These are phyloP conservation scores for Hypena proboscidalis DNA, from an alignment of 2,888 invertebrate species.

Conservation along the genomic window DNA sequence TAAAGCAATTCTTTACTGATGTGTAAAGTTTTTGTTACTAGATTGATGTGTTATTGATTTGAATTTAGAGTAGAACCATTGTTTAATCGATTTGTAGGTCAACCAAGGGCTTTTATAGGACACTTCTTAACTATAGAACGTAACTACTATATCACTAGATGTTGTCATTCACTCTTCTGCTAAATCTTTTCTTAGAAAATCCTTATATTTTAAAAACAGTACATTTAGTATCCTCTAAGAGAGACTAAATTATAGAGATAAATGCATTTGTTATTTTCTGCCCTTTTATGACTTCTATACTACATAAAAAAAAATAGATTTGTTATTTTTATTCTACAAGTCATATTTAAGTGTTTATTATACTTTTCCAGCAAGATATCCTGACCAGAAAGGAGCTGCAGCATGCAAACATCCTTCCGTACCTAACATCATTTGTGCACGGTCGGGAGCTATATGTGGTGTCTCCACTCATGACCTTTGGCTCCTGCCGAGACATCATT, in stretches of 20 bases:
- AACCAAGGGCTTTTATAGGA: slow-evolving; percentile 34
- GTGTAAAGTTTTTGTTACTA: too few species aligned
- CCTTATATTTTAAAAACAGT: too few species aligned
- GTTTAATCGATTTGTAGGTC: slow-evolving; percentile 21
- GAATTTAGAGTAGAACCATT: too few species aligned
- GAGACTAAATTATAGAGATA: too few species aligned
- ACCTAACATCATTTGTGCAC: slow-evolving; percentile 90
- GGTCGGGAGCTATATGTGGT: slow-evolving; percentile 92
- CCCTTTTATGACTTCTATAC: too few species aligned
- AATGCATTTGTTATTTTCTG: not conserved
- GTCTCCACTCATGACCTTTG: slow-evolving; percentile 93
- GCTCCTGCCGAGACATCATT: slow-evolving; percentile 93
- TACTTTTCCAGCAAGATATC: slow-evolving; percentile 89
- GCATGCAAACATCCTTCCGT: slow-evolving; percentile 92
- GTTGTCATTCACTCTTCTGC: too few species aligned
- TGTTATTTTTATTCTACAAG: not conserved
- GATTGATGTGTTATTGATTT: too few species aligned
- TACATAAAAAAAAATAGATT: too few species aligned
- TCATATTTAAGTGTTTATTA: not conserved
- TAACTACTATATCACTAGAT: too few species aligned
- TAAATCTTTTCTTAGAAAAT: too few species aligned
- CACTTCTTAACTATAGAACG: slow-evolving; percentile 13
- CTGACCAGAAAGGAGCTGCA: slow-evolving; percentile 90
- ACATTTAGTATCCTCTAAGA: too few species aligned
- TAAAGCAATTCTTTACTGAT: too few species aligned